A percentile compares a stretch with the other conserved stretches of the same genome.
These are phyloP conservation scores for Alaudala cheleensis DNA, from an alignment of 2,113 vertebrate species.

Conservation along the genomic window DNA sequence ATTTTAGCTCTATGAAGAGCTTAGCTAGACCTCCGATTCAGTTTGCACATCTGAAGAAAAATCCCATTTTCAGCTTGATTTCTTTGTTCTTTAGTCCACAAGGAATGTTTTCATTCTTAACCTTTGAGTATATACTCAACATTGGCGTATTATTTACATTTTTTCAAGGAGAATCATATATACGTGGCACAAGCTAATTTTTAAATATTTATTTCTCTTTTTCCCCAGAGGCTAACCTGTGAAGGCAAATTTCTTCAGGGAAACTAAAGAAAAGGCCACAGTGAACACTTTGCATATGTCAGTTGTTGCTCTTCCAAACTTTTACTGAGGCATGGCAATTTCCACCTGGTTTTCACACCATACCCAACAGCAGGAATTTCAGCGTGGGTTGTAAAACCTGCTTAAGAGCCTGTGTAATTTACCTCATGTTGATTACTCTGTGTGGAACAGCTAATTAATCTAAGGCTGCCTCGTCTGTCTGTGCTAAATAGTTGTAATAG, in stretches of 20 bases:
- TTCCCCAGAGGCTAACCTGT: neutral
- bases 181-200: neutral
- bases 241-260: neutral
- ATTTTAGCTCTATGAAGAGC: neutral
- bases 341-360: neutral
- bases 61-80: neutral
- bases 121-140: neutral
- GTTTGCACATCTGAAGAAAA: neutral
- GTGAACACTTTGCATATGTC: neutral
- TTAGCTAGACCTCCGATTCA: neutral
- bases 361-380: slow-evolving; percentile 19
- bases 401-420: slow-evolving; percentile 52
- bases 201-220: neutral
- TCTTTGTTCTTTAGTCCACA: neutral
- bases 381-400: slow-evolving; percentile 38
- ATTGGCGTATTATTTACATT: neutral
- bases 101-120: neutral
- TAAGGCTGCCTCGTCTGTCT: neutral
- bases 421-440: slow-evolving; percentile 46
- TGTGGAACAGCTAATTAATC: slow-evolving; percentile 47
- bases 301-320: neutral
- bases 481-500: neutral
- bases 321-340: neutral
- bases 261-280: neutral
- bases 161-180: neutral